These are phyloP conservation scores for Siderastrea siderea DNA, from an alignment of 92 coral and sea anemone genomes.

Conservation along the genomic window DNA sequence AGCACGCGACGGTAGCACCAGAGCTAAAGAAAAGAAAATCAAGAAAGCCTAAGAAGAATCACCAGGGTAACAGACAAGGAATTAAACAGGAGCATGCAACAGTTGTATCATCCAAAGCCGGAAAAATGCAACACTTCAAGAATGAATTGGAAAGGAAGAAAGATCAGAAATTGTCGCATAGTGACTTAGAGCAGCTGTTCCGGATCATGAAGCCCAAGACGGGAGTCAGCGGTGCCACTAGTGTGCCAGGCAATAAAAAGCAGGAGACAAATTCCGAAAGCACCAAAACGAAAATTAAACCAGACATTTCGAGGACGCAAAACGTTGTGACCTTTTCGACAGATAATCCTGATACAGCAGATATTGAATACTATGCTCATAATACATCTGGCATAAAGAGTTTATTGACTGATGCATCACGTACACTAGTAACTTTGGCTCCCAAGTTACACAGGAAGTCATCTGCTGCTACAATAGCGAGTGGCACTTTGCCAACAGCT, in stretches of 20 bases:
- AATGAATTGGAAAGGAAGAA: conserved; percentile 12
- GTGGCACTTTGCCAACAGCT: not conserved
- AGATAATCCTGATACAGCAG: no score
- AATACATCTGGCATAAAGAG: not conserved
- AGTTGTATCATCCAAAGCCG: not conserved
- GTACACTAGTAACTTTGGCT: not conserved
- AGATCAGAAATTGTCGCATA: conserved; percentile 26
- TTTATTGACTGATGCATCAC: not conserved
- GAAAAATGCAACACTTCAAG: not conserved
- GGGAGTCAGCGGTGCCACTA: not conserved
- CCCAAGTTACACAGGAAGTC: not conserved
- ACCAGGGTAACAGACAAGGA: not conserved
- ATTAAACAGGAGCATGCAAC: not conserved
- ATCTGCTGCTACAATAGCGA: not conserved
- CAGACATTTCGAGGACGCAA: no score
- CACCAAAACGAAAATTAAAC: no score
- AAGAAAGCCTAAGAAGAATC: not conserved
- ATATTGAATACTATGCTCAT: no score
- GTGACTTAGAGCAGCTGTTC: conserved; percentile 58
- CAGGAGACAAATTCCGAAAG: no score
- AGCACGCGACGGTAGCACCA: conserved; percentile 16
- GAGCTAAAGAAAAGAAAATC: not conserved
- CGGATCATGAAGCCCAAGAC: conserved; percentile 59
- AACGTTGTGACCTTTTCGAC: no score
- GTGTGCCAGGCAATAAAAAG: not conserved